Conservation (phyloP, 2,113 vertebrate genomes). For the Sclerurus mexicanus region DNA sequence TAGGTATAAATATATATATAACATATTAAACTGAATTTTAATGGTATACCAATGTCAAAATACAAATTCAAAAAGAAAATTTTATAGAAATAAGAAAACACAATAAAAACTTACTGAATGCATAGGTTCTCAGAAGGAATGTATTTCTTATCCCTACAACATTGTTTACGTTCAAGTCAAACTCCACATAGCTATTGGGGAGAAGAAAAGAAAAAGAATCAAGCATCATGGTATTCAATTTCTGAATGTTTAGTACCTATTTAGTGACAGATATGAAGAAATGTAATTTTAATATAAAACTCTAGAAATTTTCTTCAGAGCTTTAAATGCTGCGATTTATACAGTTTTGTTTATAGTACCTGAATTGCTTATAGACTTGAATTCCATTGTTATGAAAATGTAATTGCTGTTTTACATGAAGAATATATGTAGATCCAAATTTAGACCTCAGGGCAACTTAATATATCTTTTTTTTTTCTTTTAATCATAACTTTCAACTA, state of each 20-base stretch:
- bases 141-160: slow-evolving; percentile 97
- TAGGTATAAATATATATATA: not conserved
- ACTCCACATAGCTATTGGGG: slow-evolving; percentile 86
- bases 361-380: not conserved
- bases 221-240: not conserved
- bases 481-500: not conserved
- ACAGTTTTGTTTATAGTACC: not conserved
- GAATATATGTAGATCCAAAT: not conserved
- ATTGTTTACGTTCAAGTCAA: slow-evolving; percentile 98
- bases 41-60: not conserved
- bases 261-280: not conserved
- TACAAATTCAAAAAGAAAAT: not conserved
- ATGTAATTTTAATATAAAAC: not conserved
- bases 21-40: not conserved
- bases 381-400: not conserved
- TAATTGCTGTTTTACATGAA: not conserved
- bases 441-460: not conserved
- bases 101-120: slow-evolving; percentile 82
- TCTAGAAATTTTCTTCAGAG: not conserved
- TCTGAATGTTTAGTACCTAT: not conserved
- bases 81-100: slow-evolving; percentile 3
- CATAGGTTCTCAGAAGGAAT: slow-evolving; percentile 94
- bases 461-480: not conserved
- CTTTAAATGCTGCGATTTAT: not conserved
- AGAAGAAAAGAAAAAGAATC: not conserved